phyloP scores from a whole-genome alignment of 2,888 invertebrate genomes.

The Lasius platythorax region DNA sequence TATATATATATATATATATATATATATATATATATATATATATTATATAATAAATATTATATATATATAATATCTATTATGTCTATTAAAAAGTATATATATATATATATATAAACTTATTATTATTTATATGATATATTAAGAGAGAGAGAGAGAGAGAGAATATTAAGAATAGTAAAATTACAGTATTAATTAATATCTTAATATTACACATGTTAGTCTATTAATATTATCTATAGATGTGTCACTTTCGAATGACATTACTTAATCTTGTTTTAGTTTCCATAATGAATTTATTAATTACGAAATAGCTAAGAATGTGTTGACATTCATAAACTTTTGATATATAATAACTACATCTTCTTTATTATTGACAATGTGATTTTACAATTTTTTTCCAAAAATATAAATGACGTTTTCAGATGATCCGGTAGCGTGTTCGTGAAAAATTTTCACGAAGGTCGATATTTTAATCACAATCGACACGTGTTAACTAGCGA shows the following conservation, averaged over 20 bases:
- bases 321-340: background rate
- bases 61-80: too few species aligned
- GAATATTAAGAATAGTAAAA: background rate
- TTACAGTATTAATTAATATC: background rate
- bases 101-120: background rate
- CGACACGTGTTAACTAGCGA: constrained; percentile 14
- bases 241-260: background rate
- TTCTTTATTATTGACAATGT: background rate
- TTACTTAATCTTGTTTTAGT: background rate
- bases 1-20: background rate
- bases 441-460: constrained; percentile 56
- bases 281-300: background rate
- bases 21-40: too few species aligned
- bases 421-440: background rate
- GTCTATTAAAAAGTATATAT: too few species aligned
- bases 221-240: background rate
- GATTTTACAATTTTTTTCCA: background rate
- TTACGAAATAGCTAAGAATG: background rate
- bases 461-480: constrained; percentile 47
- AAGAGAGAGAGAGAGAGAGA: background rate
- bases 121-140: background rate
- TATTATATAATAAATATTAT: too few species aligned
- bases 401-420: background rate
- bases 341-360: background rate
- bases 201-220: background rate